Conservation (phyloP, 2,113 vertebrate genomes). For the Papio anubis region DNA sequence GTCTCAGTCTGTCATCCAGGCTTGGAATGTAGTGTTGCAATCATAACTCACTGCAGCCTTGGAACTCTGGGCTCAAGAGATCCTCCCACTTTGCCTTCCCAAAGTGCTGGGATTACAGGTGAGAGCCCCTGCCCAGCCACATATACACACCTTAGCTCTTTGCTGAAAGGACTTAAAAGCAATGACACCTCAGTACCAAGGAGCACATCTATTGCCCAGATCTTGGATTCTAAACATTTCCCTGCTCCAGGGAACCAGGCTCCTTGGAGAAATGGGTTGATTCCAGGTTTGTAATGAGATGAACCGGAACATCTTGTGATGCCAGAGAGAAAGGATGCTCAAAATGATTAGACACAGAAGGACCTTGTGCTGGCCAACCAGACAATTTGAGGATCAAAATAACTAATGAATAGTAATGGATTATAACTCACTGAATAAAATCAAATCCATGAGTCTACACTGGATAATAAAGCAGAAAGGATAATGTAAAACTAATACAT, state of each 20-base stretch:
- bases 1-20: no score
- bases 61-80: no score
- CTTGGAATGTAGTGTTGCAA: no score
- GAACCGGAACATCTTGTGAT: not conserved
- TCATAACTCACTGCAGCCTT: no score
- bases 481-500: not conserved
- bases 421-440: not conserved
- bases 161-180: not conserved
- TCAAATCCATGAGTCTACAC: not conserved
- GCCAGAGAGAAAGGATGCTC: not conserved
- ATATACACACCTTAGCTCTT: not conserved
- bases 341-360: not conserved
- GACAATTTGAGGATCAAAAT: not conserved
- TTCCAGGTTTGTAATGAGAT: not conserved
- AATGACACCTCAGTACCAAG: not conserved
- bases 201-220: not conserved
- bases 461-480: not conserved
- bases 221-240: not conserved
- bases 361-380: not conserved
- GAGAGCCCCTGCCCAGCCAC: no score
- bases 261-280: constrained; percentile 21
- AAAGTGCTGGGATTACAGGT: no score
- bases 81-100: no score
- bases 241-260: no score
- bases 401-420: not conserved